Evolutionary conservation across 2,113 vertebrate genomes (phyloP), one percentile per base, ranked within the genome.

Genomic region (Turdus rufiventris): DNA sequence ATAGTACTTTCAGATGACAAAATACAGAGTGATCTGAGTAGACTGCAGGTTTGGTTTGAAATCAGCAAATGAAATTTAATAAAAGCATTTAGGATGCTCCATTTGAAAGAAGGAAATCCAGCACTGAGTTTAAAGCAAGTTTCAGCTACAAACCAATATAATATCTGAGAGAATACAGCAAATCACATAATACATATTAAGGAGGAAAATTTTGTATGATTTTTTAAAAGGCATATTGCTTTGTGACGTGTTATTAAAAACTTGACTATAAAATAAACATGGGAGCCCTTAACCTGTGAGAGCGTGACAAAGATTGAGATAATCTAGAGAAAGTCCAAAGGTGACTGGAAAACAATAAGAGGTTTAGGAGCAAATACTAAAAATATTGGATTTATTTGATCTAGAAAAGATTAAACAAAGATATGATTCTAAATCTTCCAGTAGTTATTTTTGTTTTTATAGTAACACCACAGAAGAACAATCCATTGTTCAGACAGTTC

Each of bases 41-140:
- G 85, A 78, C 13, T 6, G 2, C 31, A 61, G 31, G 43, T 82
- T 61, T 65, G 36, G 10, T 6, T 93, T 82, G 62, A 91, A 95
- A 94, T 61, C 48, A 65, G 14, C 13, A 68, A 79, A 82, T 45
- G 5, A 57, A 89, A 93, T 82, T 89, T 75, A 85, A 75, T 76
- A 9, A 54, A 76, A 80, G 25, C 33, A 47, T 40, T 14, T 67
- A 57, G 53, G 9, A 34, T 48, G 10, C 1, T 68, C 20, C 21
- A 48, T 45, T 40, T 61, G 28, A 75, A 92, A 75, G 61, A 78
- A 89, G 13, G 3, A 82, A 78, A 78, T 84, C 18, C 48, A 81
- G 7, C 20, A 67, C 2, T 11, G 33, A 65, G 12, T 45, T 47
- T 5, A 48, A 78, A 82, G 80, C 54, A 45, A 29, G 2, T 9